Percentiles rank a stretch among this genome's conserved stretches.
Conservation (phyloP, 2,797 vertebrate genomes). For the Xenopus petersii region DNA sequence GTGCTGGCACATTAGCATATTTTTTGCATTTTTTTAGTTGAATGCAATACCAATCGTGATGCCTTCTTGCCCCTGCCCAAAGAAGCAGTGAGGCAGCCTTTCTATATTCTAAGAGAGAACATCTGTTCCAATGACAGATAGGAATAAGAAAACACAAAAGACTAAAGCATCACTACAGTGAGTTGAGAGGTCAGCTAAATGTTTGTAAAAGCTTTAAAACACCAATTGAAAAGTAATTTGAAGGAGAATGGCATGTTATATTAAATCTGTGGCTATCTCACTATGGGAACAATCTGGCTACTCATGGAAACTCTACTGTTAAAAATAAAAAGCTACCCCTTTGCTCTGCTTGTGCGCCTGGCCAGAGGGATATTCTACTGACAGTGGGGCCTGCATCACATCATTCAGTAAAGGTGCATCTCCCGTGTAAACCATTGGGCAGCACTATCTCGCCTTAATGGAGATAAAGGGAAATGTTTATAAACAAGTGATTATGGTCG, state of each 20-base stretch:
- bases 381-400: too few species aligned
- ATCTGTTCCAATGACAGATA: conserved; percentile 51
- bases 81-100: conserved; percentile 32
- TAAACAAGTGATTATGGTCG: neutral
- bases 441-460: neutral
- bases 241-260: conserved; percentile 1
- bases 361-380: too few species aligned
- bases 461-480: neutral
- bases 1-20: too few species aligned
- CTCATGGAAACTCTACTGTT: too few species aligned
- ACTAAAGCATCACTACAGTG: conserved; percentile 24
- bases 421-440: too few species aligned
- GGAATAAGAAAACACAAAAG: neutral
- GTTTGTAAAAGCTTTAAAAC: conserved; percentile 8
- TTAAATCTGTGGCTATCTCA: neutral
- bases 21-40: too few species aligned
- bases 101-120: conserved; percentile 47
- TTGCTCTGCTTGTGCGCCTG: too few species aligned
- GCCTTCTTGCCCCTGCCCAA: too few species aligned
- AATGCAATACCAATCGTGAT: too few species aligned
- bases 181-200: conserved; percentile 16
- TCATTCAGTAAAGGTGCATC: too few species aligned
- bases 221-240: conserved; percentile 6
- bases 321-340: too few species aligned
- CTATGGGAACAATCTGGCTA: too few species aligned